Base-by-base conservation (phyloP, 1,140 invertebrate species). In the Rhyzopertha dominica region DNA sequence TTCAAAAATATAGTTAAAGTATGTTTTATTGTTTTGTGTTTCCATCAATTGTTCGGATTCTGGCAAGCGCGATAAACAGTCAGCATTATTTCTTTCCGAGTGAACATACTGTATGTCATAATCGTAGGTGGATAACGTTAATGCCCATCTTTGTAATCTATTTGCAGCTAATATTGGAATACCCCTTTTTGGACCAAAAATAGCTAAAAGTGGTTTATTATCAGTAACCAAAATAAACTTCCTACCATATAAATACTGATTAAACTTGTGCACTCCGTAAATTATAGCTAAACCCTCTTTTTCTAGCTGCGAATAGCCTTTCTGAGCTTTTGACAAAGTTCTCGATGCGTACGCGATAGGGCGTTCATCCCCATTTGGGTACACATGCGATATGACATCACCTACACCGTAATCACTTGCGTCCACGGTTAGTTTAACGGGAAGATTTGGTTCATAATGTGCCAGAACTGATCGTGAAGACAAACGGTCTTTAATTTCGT, bases 191-290 rank as follows among this genome's bases (percentile, higher is more conserved):
- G 13, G 12, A 3, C 42, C 42, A 35, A 35, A 44, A 14, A 43
- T 32, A 2, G n/a, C 9, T 9, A 38, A 12, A 16, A 45, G 17
- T 7, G 44, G 44, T 26, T 69, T 66, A 44, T 74, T 68, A 46
- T 77, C 71, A 2, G 68, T 76, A 9, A 61, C 45, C 3, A 76
- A 41, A 2, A 46, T 68, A 43, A 75, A 74, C 13, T 67, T 37
- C 10, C 62, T 29, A 4, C 69, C 71, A 47, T 61, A 72, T 5
- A 74, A 24, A 37, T 66, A 73, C 9, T 44, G 31, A n/a, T n/a
- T n/a, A n/a, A n/a, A n/a, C n/a, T n/a, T n/a, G 24, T 37, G 20
- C 12, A 50, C 25, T 24, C 35, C 38, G 28, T 43, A 61, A 38
- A 54, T 39, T 32, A 56, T 46, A 4, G 47, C 56, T 12, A 53